Evolutionary conservation across 35 echinoderm and acorn worm genomes (phyloP).

Genomic region (Lytechinus pictus): DNA sequence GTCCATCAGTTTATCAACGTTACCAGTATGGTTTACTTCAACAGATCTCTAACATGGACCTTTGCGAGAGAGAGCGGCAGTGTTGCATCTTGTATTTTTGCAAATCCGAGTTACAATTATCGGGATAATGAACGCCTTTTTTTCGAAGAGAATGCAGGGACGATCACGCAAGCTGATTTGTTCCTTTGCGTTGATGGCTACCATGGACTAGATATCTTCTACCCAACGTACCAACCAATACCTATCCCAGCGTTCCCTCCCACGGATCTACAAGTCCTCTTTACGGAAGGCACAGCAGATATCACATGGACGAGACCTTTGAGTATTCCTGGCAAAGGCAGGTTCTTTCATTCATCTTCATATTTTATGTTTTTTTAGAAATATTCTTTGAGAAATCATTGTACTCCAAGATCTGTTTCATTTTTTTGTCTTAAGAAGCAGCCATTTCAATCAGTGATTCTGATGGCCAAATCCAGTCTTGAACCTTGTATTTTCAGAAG

Average conservation of each 20-base stretch:
- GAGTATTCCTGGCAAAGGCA: slow-evolving; percentile 63
- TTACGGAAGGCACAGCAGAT: slow-evolving; percentile 55
- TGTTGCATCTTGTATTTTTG: neutral
- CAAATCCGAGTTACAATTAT: neutral
- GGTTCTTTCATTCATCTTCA: neutral
- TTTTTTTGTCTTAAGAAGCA: too few species aligned
- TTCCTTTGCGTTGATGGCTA: slow-evolving; percentile 59
- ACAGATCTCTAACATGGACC: slow-evolving; percentile 64
- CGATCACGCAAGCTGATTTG: neutral
- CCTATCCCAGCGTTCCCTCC: slow-evolving; percentile 67
- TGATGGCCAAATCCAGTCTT: slow-evolving; percentile 61
- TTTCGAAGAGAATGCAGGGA: neutral
- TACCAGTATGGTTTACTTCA: slow-evolving; percentile 62
- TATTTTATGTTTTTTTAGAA: too few species aligned
- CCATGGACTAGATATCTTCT: slow-evolving; percentile 71
- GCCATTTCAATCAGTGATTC: slow-evolving; percentile 60
- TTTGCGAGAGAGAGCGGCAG: neutral
- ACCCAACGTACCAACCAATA: slow-evolving; percentile 69
- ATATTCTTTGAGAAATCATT: too few species aligned
- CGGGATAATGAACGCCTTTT: slow-evolving; percentile 5
- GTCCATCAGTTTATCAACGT: slow-evolving; percentile 47
- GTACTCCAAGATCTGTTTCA: too few species aligned
- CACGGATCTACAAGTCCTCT: slow-evolving; percentile 69
- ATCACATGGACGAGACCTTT: slow-evolving; percentile 63
- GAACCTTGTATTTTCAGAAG: slow-evolving; percentile 44